These are phyloP conservation scores for Pongo abelii DNA, from an alignment of 2,113 vertebrate genomes.

Conservation along the genomic window DNA sequence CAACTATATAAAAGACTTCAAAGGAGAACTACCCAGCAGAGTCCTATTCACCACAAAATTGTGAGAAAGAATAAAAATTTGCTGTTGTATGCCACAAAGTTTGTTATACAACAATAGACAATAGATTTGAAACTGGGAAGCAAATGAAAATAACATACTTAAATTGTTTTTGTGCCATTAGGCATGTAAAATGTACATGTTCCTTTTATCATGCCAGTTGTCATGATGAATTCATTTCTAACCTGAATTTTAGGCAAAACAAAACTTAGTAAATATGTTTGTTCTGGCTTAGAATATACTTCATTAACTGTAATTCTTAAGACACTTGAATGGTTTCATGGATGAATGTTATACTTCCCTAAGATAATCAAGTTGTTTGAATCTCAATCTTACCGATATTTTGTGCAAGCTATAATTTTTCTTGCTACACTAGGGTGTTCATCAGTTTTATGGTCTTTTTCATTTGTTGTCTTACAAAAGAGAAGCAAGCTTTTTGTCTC, in stretches of 20 bases:
- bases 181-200: not conserved
- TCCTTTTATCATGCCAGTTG: not conserved
- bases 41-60: not conserved
- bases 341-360: not conserved
- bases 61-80: not conserved
- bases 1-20: not conserved
- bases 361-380: not conserved
- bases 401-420: not conserved
- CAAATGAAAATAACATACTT: conserved; percentile 42
- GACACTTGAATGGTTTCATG: not conserved
- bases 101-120: not conserved
- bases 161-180: conserved; percentile 12
- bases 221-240: conserved; percentile 25
- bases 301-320: conserved; percentile 32
- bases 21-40: not conserved
- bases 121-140: not conserved
- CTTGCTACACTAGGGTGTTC: not conserved
- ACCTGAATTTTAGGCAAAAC: conserved; percentile 2
- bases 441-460: not conserved
- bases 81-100: not conserved
- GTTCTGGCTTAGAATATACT: not conserved
- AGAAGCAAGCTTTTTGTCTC: not conserved
- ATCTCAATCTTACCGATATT: not conserved
- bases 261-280: conserved; percentile 31
- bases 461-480: not conserved